phyloP scores from a whole-genome alignment of 2,888 invertebrate genomes.

The Lepidochrysops patricia region DNA sequence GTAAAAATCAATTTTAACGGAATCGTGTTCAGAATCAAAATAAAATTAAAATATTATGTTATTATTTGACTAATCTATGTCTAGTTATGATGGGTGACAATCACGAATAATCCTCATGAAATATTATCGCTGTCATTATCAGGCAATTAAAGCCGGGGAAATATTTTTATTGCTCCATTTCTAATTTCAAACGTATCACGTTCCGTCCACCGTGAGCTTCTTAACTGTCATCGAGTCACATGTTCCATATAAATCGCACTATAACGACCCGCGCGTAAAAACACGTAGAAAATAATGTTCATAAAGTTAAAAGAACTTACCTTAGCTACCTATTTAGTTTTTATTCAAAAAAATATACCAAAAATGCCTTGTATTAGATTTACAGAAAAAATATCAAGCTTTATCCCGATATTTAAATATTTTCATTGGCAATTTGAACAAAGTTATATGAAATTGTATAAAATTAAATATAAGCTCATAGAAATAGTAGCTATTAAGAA shows the following conservation, averaged over 20 bases:
- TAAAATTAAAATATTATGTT: too few relatives aligned
- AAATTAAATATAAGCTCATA: background rate
- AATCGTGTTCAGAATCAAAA: too few relatives aligned
- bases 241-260: slow-evolving; percentile 55
- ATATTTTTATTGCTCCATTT: slow-evolving; percentile 28
- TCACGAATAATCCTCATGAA: background rate
- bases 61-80: background rate
- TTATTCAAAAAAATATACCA: too few relatives aligned
- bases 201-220: slow-evolving; percentile 34
- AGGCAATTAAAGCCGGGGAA: slow-evolving; percentile 24
- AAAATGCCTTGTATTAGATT: too few relatives aligned
- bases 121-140: slow-evolving; percentile 1
- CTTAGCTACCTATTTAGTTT: too few relatives aligned
- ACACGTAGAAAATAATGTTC: too few relatives aligned
- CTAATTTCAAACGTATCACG: slow-evolving; percentile 33
- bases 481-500: background rate
- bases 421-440: too few relatives aligned
- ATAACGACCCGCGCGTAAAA: slow-evolving; percentile 56
- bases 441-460: too few relatives aligned
- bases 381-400: background rate
- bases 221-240: slow-evolving; percentile 54
- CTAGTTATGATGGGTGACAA: background rate
- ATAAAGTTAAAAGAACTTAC: too few relatives aligned
- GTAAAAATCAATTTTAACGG: too few relatives aligned
- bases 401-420: background rate